These are phyloP conservation scores for Petrocephalus zakoni DNA, from an alignment of 2,113 vertebrate species.

Conservation along the genomic window DNA sequence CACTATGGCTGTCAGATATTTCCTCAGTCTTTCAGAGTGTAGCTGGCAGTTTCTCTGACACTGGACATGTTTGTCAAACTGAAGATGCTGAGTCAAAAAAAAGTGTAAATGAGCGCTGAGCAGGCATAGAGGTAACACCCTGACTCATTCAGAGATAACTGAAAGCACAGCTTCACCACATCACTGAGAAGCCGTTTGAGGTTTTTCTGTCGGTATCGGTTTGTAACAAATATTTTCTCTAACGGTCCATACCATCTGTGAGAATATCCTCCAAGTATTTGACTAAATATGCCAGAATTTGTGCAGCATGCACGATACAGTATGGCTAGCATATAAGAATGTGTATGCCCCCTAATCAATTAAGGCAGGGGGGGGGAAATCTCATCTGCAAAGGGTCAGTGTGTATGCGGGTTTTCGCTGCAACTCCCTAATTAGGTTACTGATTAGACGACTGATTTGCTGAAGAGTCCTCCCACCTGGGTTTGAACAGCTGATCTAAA, in stretches of 20 bases:
- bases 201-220: constrained; percentile 3
- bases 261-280: neutral
- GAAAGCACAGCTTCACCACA: constrained; percentile 4
- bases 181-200: constrained; percentile 13
- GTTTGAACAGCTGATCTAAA: no score
- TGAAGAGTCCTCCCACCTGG: no score
- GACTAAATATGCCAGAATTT: neutral
- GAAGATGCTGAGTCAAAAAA: neutral
- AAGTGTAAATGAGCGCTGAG: neutral
- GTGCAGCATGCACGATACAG: neutral
- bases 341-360: neutral
- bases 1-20: neutral
- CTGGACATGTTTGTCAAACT: neutral
- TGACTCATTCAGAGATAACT: constrained; percentile 1
- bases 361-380: no score
- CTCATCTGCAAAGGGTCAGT: no score
- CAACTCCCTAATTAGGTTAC: no score
- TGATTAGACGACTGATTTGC: no score
- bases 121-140: neutral
- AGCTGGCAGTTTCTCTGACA: neutral
- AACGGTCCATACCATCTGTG: neutral
- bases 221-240: neutral
- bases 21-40: neutral
- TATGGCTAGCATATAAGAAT: neutral
- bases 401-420: no score